Conservation (phyloP, 2,797 vertebrate species). For the Eptatretus atami region DNA sequence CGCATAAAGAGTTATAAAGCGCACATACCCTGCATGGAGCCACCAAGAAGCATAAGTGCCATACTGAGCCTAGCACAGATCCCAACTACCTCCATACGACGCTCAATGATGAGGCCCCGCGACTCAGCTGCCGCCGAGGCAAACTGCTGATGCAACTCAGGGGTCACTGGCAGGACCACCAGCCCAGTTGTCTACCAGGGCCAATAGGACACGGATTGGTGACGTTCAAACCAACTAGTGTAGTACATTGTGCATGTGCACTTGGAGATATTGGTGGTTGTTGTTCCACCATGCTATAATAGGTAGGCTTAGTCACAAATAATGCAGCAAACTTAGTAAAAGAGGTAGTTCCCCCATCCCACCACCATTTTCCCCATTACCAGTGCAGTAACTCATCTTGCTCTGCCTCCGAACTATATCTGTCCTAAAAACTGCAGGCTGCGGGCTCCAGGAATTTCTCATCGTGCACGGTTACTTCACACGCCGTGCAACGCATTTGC, state of each 20-base stretch:
- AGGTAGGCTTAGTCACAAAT: no score
- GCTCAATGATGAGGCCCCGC: slow-evolving; percentile 55
- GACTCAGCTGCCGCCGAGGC: slow-evolving; percentile 43
- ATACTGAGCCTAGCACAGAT: slow-evolving; percentile 94
- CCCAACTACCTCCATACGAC: slow-evolving; percentile 74
- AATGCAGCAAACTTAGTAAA: no score
- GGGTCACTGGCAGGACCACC: slow-evolving; percentile 71
- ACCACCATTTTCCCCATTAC: slow-evolving; percentile 13
- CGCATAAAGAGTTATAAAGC: not conserved
- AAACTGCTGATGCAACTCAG: slow-evolving; percentile 72
- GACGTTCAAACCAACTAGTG: no score
- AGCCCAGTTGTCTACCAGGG: slow-evolving; percentile 29
- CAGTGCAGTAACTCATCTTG: slow-evolving; percentile 69
- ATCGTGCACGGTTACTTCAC: slow-evolving; percentile 57
- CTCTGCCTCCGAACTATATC: slow-evolving; percentile 40
- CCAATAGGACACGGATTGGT: no score
- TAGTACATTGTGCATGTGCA: no score
- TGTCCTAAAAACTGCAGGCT: slow-evolving; percentile 66
- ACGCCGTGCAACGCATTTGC: no score
- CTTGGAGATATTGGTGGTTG: no score
- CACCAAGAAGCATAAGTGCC: slow-evolving; percentile 70
- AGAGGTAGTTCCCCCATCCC: no score
- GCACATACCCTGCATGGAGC: slow-evolving; percentile 72
- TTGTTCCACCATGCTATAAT: no score
- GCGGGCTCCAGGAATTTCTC: slow-evolving; percentile 76